phyloP scores from a whole-genome alignment of 2,113 vertebrate genomes.

The Rhinopithecus roxellana region DNA sequence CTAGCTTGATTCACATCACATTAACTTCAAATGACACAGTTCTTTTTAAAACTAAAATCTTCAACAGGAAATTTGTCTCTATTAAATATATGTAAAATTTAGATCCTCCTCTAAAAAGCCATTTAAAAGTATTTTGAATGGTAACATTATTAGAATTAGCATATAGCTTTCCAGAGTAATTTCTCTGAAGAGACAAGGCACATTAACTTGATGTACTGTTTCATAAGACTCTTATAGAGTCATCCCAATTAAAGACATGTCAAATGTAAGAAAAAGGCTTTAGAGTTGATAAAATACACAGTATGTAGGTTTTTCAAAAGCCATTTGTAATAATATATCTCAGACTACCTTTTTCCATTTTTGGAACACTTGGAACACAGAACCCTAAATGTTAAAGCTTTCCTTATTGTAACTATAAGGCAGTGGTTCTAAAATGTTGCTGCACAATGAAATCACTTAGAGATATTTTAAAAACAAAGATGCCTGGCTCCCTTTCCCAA shows the following conservation, averaged over 20 bases:
- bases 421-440: neutral
- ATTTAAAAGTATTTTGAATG: neutral
- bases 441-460: neutral
- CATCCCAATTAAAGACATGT: neutral
- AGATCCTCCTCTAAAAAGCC: neutral
- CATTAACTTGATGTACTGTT: neutral
- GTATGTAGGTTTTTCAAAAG: neutral
- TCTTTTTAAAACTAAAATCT: constrained; percentile 8
- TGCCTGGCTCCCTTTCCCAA: neutral
- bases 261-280: neutral
- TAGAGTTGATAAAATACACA: neutral
- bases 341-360: neutral
- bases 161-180: neutral
- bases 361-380: neutral
- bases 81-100: neutral
- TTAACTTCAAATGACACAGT: neutral
- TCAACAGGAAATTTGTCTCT: neutral
- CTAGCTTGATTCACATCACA: neutral
- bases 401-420: neutral
- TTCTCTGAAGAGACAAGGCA: neutral
- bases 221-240: neutral
- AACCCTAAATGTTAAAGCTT: neutral
- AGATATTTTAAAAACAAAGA: neutral
- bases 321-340: neutral
- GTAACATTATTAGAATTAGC: neutral